These are phyloP conservation scores for Gambelia wislizenii DNA, from an alignment of 2,797 vertebrate species.

Conservation along the genomic window DNA sequence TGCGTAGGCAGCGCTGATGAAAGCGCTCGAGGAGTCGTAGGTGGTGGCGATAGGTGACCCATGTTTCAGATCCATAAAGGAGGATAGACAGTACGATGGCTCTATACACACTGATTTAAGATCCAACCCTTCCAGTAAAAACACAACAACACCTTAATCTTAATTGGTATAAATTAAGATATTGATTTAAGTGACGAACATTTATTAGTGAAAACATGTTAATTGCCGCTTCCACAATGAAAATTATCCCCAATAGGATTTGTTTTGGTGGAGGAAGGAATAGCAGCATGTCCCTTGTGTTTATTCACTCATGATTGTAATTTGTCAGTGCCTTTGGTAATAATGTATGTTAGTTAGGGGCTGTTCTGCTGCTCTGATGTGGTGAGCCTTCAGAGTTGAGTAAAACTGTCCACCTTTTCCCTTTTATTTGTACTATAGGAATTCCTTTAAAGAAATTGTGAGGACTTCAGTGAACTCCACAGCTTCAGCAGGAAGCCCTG, in stretches of 20 bases:
- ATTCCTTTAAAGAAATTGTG: conserved; percentile 48
- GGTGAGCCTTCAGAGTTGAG: background rate
- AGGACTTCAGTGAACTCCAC: conserved; percentile 55
- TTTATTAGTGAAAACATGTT: background rate
- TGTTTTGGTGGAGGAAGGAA: too few relatives aligned
- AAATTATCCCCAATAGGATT: background rate
- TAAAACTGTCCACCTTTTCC: conserved; percentile 47
- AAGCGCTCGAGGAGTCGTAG: too few relatives aligned
- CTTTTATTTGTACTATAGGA: conserved; percentile 41
- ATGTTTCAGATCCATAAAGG: too few relatives aligned
- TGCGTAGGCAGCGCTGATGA: too few relatives aligned
- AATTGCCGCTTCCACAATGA: background rate
- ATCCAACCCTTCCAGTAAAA: too few relatives aligned
- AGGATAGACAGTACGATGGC: too few relatives aligned
- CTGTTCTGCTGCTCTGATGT: background rate
- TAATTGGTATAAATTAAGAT: conserved; percentile 1
- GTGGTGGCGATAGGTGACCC: too few relatives aligned
- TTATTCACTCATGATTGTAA: background rate
- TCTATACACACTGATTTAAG: too few relatives aligned
- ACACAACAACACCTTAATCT: background rate
- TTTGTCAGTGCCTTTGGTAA: background rate
- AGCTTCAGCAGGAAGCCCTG: conserved; percentile 59
- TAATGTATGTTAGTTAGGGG: background rate
- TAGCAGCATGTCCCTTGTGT: background rate
- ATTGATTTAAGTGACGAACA: background rate